Base-by-base conservation (phyloP, 1,140 invertebrate genomes). In the Drosophila willistoni region DNA sequence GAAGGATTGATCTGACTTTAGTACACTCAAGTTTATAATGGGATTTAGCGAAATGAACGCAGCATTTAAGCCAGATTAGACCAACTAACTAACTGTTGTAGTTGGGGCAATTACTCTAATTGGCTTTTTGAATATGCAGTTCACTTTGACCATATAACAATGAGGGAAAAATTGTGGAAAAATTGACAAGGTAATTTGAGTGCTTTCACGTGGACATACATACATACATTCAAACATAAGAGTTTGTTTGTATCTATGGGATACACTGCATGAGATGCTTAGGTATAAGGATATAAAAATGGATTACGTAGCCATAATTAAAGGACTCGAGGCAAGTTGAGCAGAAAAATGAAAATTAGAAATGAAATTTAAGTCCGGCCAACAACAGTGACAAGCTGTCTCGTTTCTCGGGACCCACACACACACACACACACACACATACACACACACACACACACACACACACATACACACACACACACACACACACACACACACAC, bases 251-350 rank as follows among this genome's bases (percentile, higher is more conserved):
- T 51, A 10, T 51, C 9, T 51, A 10, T 19, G 17, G 9, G 7
- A 22, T 64, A 59, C 68, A 34, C 19, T 34, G 12, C 34, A 36
- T 36, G 29, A 65, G 36, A 36, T 54, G 71, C 7, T 12, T 34
- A 55, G 13, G 47, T 39, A 54, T 60, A 64, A 76, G 33, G 33
- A 59, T 9, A 59, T 59, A 10, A 22, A 33, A 76, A 64, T 51
- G 65, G 73, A 76, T 70, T 76, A 76, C 34, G n/a, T 17, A 56
- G 25, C 25, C 54, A 60, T 76, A 76, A 76, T 76, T 76, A 76
- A 76, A 76, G 68, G 74, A 69, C 55, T 76, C 59, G 76, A 76
- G 59, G 60, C 42, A 3, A 47, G 25, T 19, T 36, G 56, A 10
- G 56, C 17, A 59, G 56, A 36, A 59, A 59, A 59, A 36, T 59